Evolutionary conservation across 2,888 invertebrate genomes (phyloP), one percentile per base, ranked within the genome.

Genomic region (Drosophila engyochracea): DNA sequence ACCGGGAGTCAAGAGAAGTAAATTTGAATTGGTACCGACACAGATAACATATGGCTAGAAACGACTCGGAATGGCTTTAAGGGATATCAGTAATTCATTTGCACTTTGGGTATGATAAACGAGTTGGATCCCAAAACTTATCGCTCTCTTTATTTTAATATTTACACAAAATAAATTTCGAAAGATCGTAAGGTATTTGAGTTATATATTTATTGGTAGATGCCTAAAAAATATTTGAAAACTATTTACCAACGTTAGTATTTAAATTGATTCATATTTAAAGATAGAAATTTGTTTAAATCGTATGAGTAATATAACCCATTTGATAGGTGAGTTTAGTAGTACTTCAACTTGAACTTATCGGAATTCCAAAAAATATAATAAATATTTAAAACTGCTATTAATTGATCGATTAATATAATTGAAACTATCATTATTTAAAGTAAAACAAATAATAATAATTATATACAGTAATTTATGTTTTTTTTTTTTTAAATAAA

Each of bases 81-180:
- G 33, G 72, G 44, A 52, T 64, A 72, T 64, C 71, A 71, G 55
- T 70, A 54, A 71, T 71, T 71, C 35, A 71, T 51, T 30, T 30
- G 65, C 14, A 51, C n/a, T 25, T 62, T n/a, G 39, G 16, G 39
- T 10, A 41, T 41, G 30, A n/a, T 57, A 14, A 55, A 57, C 39
- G 25, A 25, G n/a, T 6, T 9, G 5, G 14, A 49, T 1, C 31
- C 6, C 33, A 7, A 35, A 70, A 55, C 3, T 53, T 68, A 28
- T 25, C 22, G 47, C 35, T 33, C 16, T 19, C 28, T 9, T 30
- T 19, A 55, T 25, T 35, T 28, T 16, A n/a, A 47, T 31, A 31
- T 33, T 22, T 12, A 28, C 25, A 4, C 10, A 10, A 19, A 14
- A 12, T 16, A 2, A 16, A 25, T 22, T 31, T 10, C 47, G 3